Conservation (phyloP, 2,797 vertebrate species). For the Gymnoscopelus microlampas region DNA sequence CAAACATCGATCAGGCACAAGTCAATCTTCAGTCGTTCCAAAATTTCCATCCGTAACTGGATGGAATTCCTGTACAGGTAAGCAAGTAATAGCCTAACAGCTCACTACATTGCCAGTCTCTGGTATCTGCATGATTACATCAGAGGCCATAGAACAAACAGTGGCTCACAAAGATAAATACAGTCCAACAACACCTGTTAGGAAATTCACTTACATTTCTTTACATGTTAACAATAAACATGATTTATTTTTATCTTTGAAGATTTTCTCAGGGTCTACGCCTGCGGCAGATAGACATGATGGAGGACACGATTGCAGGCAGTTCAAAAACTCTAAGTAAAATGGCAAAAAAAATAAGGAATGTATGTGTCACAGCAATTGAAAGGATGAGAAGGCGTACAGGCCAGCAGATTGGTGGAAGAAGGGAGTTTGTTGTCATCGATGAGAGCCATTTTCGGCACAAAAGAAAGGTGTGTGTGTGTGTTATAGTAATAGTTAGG, state of each 20-base stretch:
- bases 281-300: constrained; percentile 26
- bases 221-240: too few relatives aligned
- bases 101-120: too few relatives aligned
- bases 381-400: constrained; percentile 18
- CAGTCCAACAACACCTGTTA: too few relatives aligned
- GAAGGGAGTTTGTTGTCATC: constrained; percentile 32
- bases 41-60: constrained; percentile 28
- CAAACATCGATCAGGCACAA: constrained; percentile 21
- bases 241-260: constrained; percentile 16
- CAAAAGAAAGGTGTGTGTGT: constrained; percentile 26
- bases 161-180: too few relatives aligned
- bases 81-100: constrained; percentile 11
- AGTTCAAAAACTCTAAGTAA: constrained; percentile 28
- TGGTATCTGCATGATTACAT: too few relatives aligned
- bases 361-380: constrained; percentile 25
- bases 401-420: constrained; percentile 29
- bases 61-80: constrained; percentile 35
- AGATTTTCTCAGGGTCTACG: constrained; percentile 40
- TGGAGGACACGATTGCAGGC: constrained; percentile 26
- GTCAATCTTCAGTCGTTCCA: constrained; percentile 28
- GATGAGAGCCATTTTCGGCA: constrained; percentile 31
- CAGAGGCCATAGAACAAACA: too few relatives aligned
- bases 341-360: constrained; percentile 33
- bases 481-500: too few relatives aligned
- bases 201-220: too few relatives aligned